phyloP scores from a whole-genome alignment of 2,113 vertebrate species.

The Uria aalge region DNA sequence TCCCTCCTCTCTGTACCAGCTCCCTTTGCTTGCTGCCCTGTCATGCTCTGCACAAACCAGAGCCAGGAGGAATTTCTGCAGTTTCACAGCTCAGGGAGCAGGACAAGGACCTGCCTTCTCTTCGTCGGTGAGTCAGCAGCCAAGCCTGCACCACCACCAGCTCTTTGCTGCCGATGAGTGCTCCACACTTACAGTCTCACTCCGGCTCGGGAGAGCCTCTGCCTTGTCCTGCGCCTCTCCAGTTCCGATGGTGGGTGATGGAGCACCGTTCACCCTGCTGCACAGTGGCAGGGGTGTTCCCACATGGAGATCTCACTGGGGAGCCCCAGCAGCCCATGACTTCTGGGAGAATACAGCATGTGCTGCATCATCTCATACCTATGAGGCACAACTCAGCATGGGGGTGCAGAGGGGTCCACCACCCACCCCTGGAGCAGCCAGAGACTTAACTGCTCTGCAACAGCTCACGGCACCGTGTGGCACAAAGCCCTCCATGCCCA shows the following conservation, averaged over 20 bases:
- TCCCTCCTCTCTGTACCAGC: neutral
- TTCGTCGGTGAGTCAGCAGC: neutral
- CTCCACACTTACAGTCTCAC: neutral
- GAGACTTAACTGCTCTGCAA: neutral
- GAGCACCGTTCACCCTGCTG: fast-evolving
- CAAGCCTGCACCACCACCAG: neutral
- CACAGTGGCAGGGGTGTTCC: neutral
- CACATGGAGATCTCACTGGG: fast-evolving
- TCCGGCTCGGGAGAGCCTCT: neutral
- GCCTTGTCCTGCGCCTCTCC: neutral
- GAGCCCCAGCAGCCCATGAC: fast-evolving
- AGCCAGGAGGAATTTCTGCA: neutral
- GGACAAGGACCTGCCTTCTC: neutral
- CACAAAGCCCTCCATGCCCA: neutral
- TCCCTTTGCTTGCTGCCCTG: neutral
- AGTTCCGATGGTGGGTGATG: fast-evolving
- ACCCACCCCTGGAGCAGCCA: neutral
- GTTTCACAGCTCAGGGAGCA: neutral
- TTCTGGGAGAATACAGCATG: neutral
- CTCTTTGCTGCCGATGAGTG: neutral
- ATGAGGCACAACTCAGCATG: fast-evolving
- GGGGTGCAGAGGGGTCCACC: neutral
- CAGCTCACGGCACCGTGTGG: fast-evolving
- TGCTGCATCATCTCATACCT: neutral
- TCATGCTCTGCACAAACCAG: neutral